Base-by-base conservation (phyloP, 2,113 vertebrate genomes). In the Etheostoma spectabile region DNA sequence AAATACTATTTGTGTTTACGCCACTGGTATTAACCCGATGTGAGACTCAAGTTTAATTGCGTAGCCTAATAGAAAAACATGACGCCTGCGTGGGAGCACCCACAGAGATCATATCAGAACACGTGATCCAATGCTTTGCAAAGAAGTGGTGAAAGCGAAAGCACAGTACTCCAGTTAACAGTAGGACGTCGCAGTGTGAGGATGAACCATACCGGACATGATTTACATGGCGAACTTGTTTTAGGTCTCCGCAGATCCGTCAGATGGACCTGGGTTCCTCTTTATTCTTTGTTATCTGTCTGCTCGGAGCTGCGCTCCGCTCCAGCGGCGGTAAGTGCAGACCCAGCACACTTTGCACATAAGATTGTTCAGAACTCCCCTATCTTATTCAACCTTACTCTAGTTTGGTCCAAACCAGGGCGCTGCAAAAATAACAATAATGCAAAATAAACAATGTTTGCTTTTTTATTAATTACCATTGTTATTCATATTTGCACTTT, bases 211-310 rank as follows among this genome's bases (percentile, higher is more conserved):
- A 7, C 18, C 0, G 35, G 19, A 0, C 19, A 0, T 0, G 2
- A 13, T 22, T 4, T 56, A 11, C 14, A 8, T 1, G 19, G 6
- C 5, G 19, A 42, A 14, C 21, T 72, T 66, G 80, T 12, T 73
- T 5, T 77, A 24, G 35, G 3, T 52, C 6, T 48, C 1, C 13
- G 18, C 22, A 5, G 62, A 45, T 27, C 14, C 5, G 38, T 63
- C 84, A 56, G 77, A 92, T 93, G 92, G 88, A 88, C 75, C 69
- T 33, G 35, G 11, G 10, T 1, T 60, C 57, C 10, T 15, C 33
- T 18, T 45, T 2, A 3, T 0, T 81, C 2, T 42, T 6, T 2
- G 21, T 55, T 14, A 1, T 66, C 2, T 77, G 48, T 57, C 22
- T 85, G 35, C 52, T 82, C 15, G 69, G 51, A 27, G n/a, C 24